Percentiles rank a stretch among this genome's conserved stretches.
Conservation (phyloP, 2,797 vertebrate genomes). For the Catostomus latipinnis region DNA sequence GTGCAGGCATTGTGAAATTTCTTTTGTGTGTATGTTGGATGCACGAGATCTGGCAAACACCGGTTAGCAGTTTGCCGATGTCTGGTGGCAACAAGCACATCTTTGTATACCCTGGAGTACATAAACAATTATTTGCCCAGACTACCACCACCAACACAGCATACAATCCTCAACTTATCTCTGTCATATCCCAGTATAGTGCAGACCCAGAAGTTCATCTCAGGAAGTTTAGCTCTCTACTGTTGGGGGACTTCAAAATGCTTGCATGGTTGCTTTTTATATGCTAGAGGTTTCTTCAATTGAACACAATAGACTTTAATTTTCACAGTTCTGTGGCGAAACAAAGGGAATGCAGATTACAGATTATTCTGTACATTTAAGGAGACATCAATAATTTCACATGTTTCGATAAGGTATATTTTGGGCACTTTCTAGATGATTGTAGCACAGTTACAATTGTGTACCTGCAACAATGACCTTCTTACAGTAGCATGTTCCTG, state of each 20-base stretch:
- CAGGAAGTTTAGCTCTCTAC: not conserved
- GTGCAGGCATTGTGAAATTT: conserved; percentile 11
- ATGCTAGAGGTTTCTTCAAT: not conserved
- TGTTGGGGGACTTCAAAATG: not conserved
- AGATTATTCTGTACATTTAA: no score
- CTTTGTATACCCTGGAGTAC: conserved; percentile 41
- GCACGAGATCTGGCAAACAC: conserved; percentile 32
- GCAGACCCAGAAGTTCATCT: not conserved
- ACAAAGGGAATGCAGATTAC: no score
- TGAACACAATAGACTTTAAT: no score
- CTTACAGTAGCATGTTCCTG: no score
- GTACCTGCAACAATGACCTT: not conserved
- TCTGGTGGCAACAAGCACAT: conserved; percentile 51
- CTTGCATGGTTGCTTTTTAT: no score
- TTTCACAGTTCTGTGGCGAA: no score
- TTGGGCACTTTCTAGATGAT: no score
- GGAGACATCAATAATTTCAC: no score
- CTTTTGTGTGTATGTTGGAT: not conserved
- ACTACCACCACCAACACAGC: conserved; percentile 36
- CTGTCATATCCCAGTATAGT: conserved; percentile 3
- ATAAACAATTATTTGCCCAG: conserved; percentile 52
- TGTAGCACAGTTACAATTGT: no score
- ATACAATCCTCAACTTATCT: conserved; percentile 19
- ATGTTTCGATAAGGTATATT: no score
- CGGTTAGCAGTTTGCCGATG: conserved; percentile 37